Conservation (phyloP, 2,888 invertebrate genomes). For the Cosmorhoe ocellata region DNA sequence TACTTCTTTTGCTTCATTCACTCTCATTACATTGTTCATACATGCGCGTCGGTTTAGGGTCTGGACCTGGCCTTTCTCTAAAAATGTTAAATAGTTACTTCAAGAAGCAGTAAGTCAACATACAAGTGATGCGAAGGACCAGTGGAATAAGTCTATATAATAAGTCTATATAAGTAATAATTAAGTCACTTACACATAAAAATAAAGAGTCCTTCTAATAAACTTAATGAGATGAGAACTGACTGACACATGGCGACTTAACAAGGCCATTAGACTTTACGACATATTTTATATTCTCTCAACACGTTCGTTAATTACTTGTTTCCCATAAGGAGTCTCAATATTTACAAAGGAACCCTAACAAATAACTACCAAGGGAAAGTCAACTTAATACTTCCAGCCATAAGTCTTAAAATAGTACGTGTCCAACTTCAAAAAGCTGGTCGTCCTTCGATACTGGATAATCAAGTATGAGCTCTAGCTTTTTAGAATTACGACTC, state of each 20-base stretch:
- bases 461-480: slow-evolving; percentile 8
- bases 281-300: slow-evolving; percentile 21
- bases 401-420: neutral
- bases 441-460: neutral
- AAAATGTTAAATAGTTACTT: too few relatives aligned
- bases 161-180: too few relatives aligned
- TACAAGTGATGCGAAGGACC: too few relatives aligned
- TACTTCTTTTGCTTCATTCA: too few relatives aligned
- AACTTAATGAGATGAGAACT: slow-evolving; percentile 14
- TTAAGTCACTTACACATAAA: neutral
- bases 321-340: slow-evolving; percentile 19
- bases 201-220: slow-evolving; percentile 10
- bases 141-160: too few relatives aligned
- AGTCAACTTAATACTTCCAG: neutral
- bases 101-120: too few relatives aligned
- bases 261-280: slow-evolving; percentile 22
- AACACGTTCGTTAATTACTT: slow-evolving; percentile 23
- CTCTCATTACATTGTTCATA: too few relatives aligned
- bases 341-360: slow-evolving; percentile 22
- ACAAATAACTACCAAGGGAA: slow-evolving; percentile 1
- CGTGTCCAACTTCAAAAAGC: neutral
- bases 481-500: slow-evolving; percentile 1
- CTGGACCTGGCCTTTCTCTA: too few relatives aligned
- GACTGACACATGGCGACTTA: slow-evolving; percentile 24
- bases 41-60: too few relatives aligned